Percentiles rank a stretch among this genome's conserved stretches.
These are phyloP conservation scores for Syngnathoides biaculeatus DNA, from an alignment of 2,113 vertebrate species.

Conservation along the genomic window DNA sequence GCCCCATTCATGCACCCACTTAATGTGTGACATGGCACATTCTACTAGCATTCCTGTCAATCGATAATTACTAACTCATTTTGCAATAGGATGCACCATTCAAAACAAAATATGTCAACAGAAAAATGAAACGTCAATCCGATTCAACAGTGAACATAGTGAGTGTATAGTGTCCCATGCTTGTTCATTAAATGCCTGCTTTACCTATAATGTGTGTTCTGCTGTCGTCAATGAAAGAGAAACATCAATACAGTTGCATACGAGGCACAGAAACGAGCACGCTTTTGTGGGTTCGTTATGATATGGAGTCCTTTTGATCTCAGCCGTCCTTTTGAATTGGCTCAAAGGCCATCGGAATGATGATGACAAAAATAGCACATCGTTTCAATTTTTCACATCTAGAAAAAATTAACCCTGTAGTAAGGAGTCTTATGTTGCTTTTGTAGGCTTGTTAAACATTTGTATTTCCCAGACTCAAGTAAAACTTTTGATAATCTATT, in stretches of 20 bases:
- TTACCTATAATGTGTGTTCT: neutral
- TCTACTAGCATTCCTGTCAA: too few relatives aligned
- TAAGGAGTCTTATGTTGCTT: neutral
- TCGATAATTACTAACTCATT: neutral
- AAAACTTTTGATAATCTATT: slow-evolving; percentile 22
- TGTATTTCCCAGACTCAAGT: neutral
- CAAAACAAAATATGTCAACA: neutral
- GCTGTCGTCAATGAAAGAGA: neutral
- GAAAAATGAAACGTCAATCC: neutral
- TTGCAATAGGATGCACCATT: neutral
- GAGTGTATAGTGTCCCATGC: too few relatives aligned
- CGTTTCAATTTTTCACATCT: neutral
- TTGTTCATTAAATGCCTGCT: too few relatives aligned
- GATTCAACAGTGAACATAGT: too few relatives aligned
- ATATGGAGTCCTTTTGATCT: too few relatives aligned
- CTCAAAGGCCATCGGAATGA: slow-evolving; percentile 7
- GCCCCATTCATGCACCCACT: too few relatives aligned
- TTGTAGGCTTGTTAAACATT: too few relatives aligned
- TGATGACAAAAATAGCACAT: neutral
- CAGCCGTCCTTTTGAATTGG: neutral
- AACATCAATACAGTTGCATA: too few relatives aligned
- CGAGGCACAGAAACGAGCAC: too few relatives aligned
- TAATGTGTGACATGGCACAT: too few relatives aligned
- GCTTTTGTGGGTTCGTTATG: too few relatives aligned
- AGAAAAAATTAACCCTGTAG: neutral